Evolutionary conservation across 2,888 invertebrate genomes (phyloP).

Genomic region (Furcula furcula): DNA sequence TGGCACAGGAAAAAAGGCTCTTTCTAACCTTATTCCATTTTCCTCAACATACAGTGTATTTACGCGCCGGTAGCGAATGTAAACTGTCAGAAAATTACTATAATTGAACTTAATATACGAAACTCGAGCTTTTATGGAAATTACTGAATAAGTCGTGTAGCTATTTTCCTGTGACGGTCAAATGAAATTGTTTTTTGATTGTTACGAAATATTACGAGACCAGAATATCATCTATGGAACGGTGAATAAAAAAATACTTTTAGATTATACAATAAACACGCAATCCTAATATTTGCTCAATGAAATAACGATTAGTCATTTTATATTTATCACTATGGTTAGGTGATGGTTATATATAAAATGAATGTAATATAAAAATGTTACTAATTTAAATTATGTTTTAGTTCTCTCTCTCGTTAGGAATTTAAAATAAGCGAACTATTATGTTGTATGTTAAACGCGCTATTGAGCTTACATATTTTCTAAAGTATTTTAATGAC

Average conservation of each 20-base stretch:
- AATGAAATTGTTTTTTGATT: constrained; percentile 38
- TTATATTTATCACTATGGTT: constrained; percentile 27
- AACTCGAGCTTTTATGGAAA: constrained; percentile 34
- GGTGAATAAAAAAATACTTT: constrained; percentile 35
- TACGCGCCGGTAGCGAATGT: constrained; percentile 17
- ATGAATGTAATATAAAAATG: no score
- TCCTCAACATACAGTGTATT: constrained; percentile 27
- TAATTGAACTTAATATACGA: constrained; percentile 25
- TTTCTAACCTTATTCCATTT: constrained; percentile 23
- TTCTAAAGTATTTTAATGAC: no score
- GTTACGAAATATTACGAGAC: constrained; percentile 53
- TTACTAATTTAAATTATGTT: no score
- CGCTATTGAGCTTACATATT: no score
- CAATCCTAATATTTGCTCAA: constrained; percentile 57
- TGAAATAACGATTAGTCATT: constrained; percentile 41
- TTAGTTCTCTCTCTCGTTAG: no score
- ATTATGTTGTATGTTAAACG: no score
- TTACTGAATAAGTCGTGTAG: constrained; percentile 19
- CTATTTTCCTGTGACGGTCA: constrained; percentile 16
- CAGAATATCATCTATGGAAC: constrained; percentile 41
- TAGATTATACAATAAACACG: constrained; percentile 56
- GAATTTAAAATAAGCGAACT: no score
- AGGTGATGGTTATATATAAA: no score
- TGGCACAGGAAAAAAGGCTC: no score
- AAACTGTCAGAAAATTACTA: constrained; percentile 18